Conservation (phyloP, 2,797 vertebrate species). For the Sebastolobus alascanus region DNA sequence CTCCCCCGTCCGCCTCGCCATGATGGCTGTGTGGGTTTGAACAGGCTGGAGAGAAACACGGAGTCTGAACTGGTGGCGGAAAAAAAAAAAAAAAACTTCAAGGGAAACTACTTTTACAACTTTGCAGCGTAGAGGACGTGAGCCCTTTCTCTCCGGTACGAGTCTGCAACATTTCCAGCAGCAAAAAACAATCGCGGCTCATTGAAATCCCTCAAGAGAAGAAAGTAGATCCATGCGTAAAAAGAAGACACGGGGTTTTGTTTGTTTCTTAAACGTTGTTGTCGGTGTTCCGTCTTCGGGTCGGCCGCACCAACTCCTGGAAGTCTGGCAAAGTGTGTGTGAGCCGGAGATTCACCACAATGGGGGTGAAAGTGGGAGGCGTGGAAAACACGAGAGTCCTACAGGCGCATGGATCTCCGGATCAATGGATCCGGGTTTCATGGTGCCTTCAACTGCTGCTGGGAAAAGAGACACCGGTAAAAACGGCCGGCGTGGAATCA, state of each 20-base stretch:
- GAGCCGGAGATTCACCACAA: slow-evolving; percentile 85
- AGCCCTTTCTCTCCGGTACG: slow-evolving; percentile 48
- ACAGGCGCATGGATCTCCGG: slow-evolving; percentile 74
- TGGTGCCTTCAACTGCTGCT: slow-evolving; percentile 49
- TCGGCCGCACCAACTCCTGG: slow-evolving; percentile 73
- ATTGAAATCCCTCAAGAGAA: slow-evolving; percentile 36
- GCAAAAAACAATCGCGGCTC: slow-evolving; percentile 58
- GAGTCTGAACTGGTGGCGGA: slow-evolving; percentile 56
- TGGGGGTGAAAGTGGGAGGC: slow-evolving; percentile 85
- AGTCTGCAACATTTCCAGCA: slow-evolving; percentile 39
- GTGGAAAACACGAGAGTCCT: slow-evolving; percentile 75
- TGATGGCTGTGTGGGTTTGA: slow-evolving; percentile 73
- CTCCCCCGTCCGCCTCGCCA: slow-evolving; percentile 83
- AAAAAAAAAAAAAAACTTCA: slow-evolving; percentile 70
- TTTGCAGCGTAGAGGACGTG: slow-evolving; percentile 66
- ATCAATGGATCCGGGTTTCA: slow-evolving; percentile 78
- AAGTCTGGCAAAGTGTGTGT: slow-evolving; percentile 76
- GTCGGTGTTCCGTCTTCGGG: slow-evolving; percentile 42
- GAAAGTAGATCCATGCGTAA: slow-evolving; percentile 58
- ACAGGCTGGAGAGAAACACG: slow-evolving; percentile 46
- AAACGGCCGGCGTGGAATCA: neutral
- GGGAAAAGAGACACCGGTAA: neutral
- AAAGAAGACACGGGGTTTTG: slow-evolving; percentile 3
- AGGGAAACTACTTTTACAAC: slow-evolving; percentile 83
- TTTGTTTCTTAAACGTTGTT: slow-evolving; percentile 5